phyloP scores from a whole-genome alignment of 2,797 vertebrate genomes.

The Pangasius krempfi region DNA sequence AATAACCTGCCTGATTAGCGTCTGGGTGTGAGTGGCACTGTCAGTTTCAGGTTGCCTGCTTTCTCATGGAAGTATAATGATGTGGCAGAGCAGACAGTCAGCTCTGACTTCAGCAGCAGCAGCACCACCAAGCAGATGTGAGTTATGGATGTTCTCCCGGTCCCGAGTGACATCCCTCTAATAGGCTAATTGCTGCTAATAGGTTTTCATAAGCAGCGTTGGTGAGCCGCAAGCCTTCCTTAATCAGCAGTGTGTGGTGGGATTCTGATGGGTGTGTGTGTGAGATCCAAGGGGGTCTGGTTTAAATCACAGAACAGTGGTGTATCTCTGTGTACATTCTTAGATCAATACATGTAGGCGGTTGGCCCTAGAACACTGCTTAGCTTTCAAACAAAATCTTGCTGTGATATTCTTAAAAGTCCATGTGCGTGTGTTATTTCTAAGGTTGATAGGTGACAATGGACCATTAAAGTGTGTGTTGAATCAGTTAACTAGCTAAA shows the following conservation, averaged over 20 bases:
- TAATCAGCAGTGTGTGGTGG: slow-evolving; percentile 30
- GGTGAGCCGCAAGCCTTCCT: slow-evolving; percentile 46
- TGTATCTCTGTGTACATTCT: slow-evolving; percentile 28
- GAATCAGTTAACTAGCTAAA: neutral
- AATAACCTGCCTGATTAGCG: slow-evolving; percentile 24
- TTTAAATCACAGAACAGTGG: slow-evolving; percentile 29
- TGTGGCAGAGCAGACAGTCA: slow-evolving; percentile 48
- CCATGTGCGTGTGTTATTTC: neutral
- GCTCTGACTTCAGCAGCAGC: slow-evolving; percentile 42
- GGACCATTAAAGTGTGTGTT: neutral
- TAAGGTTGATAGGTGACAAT: neutral
- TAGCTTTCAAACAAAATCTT: slow-evolving; percentile 4
- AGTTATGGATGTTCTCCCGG: slow-evolving; percentile 35
- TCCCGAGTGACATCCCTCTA: slow-evolving; percentile 59
- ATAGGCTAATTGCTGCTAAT: slow-evolving; percentile 63
- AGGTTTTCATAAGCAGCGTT: slow-evolving; percentile 67
- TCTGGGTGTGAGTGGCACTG: slow-evolving; percentile 13
- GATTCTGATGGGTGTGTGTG: slow-evolving; percentile 16
- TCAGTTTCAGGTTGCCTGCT: slow-evolving; percentile 28
- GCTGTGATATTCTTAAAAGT: neutral
- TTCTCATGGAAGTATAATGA: slow-evolving; percentile 55
- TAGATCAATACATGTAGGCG: neutral
- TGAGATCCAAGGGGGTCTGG: slow-evolving; percentile 28
- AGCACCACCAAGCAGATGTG: slow-evolving; percentile 43
- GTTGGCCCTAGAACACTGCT: neutral